Evolutionary conservation across 2,888 invertebrate species (phyloP).

Genomic region (Oscheius sp.): DNA sequence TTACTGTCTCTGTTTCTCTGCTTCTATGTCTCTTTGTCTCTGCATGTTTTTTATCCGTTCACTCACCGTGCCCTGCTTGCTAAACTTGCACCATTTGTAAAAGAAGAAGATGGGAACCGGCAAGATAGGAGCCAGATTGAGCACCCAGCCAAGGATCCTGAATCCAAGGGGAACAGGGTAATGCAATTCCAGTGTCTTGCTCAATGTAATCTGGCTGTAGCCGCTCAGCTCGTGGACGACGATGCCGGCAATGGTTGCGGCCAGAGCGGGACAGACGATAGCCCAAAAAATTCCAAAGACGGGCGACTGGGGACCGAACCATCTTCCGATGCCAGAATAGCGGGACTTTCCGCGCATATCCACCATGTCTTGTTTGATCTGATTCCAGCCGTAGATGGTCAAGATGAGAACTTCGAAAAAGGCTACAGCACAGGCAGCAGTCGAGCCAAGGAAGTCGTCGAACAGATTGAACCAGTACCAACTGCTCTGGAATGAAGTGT

Average conservation of each 20-base stretch:
- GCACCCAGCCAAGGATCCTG: slow-evolving; percentile 25
- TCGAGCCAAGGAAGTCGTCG: slow-evolving; percentile 28
- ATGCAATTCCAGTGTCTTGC: too few species aligned
- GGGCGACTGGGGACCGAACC: slow-evolving; percentile 26
- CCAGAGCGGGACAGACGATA: slow-evolving; percentile 9
- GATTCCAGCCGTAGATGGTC: slow-evolving; percentile 7
- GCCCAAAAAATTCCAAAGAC: slow-evolving; percentile 22
- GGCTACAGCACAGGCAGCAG: slow-evolving; percentile 13
- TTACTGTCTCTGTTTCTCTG: neutral
- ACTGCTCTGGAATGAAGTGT: slow-evolving; percentile 11
- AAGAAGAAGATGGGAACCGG: slow-evolving; percentile 25
- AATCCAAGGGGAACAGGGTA: neutral
- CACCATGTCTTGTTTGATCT: slow-evolving; percentile 17
- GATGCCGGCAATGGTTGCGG: too few species aligned
- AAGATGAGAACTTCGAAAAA: slow-evolving; percentile 15
- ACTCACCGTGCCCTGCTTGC: neutral
- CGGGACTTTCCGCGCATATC: slow-evolving; percentile 20
- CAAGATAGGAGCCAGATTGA: slow-evolving; percentile 2
- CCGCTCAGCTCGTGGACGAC: too few species aligned
- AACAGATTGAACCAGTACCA: slow-evolving; percentile 34
- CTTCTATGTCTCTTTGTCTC: too few species aligned
- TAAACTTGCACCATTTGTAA: neutral
- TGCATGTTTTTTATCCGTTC: too few species aligned
- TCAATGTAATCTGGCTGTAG: too few species aligned
- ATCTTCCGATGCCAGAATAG: neutral